Conservation (phyloP, 1,140 invertebrate genomes). For the Brachionus koreanus region DNA sequence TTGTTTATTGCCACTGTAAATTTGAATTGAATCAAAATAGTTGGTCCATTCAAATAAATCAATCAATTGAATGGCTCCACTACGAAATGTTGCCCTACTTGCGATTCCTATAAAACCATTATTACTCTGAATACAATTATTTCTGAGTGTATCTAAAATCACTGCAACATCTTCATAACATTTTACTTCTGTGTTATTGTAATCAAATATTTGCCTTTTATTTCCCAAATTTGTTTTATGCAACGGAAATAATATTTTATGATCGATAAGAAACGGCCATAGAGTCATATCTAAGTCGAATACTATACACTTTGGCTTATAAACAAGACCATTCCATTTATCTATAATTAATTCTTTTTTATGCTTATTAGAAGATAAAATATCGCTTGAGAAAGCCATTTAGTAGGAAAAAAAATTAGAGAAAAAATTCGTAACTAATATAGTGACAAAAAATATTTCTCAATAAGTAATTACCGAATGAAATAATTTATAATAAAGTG, state of each 20-base stretch:
- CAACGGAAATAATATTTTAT: not conserved
- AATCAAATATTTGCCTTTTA: constrained; percentile 9
- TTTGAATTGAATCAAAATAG: constrained; percentile 24
- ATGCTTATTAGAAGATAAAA: no score
- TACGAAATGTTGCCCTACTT: not conserved
- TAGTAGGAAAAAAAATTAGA: no score
- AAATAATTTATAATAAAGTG: no score
- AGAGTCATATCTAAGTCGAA: constrained; percentile 40
- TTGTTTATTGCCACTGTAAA: not conserved
- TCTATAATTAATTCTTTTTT: constrained; percentile 9
- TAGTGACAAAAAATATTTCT: not conserved
- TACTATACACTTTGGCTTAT: constrained; percentile 30
- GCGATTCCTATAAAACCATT: not conserved
- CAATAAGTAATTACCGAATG: not conserved
- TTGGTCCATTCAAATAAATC: not conserved
- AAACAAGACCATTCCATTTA: not conserved
- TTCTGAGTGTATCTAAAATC: constrained; percentile 1
- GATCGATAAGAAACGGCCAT: constrained; percentile 37
- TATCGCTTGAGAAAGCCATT: not conserved
- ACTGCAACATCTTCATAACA: not conserved
- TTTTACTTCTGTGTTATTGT: not conserved
- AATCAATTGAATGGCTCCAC: not conserved
- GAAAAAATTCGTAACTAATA: no score
- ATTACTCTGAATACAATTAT: not conserved
- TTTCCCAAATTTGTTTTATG: not conserved